A percentile compares a stretch with the other conserved stretches of the same genome.
Conservation (phyloP, 2,113 vertebrate species). For the Otis tarda region DNA sequence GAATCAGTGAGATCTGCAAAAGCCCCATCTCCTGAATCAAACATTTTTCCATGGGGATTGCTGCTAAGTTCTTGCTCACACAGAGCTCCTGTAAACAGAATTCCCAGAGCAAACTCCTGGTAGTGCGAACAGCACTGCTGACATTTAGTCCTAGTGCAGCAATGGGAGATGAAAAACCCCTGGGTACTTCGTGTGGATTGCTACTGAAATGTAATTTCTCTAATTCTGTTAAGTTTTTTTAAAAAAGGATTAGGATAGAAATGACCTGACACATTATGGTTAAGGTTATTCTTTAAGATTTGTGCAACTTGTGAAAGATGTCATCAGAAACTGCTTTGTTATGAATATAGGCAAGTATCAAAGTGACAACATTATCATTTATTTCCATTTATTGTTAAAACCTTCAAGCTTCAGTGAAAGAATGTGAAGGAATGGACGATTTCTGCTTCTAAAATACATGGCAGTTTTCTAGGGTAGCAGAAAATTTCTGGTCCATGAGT, state of each 20-base stretch:
- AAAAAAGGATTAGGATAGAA: neutral
- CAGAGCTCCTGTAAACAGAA: constrained; percentile 13
- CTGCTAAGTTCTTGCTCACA: constrained; percentile 24
- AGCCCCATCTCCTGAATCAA: neutral
- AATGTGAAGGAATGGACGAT: neutral
- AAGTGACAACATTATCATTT: neutral
- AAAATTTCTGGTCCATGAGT: neutral
- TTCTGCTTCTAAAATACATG: neutral
- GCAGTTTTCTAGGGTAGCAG: neutral
- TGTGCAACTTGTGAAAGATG: constrained; percentile 35
- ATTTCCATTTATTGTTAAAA: neutral
- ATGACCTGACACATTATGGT: neutral
- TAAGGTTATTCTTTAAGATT: constrained; percentile 48
- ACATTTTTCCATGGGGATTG: neutral
- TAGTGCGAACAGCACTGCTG: neutral
- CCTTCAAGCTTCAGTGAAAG: neutral
- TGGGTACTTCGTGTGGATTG: neutral
- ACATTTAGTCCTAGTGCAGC: neutral
- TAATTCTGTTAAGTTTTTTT: neutral
- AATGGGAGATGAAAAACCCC: constrained; percentile 7
- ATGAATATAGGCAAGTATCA: neutral
- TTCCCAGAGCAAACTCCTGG: neutral
- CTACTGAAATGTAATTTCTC: neutral
- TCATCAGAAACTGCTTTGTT: neutral
- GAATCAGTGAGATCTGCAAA: neutral